Evolutionary conservation across 2,113 vertebrate genomes (phyloP).

Genomic region (Colaptes auratus): DNA sequence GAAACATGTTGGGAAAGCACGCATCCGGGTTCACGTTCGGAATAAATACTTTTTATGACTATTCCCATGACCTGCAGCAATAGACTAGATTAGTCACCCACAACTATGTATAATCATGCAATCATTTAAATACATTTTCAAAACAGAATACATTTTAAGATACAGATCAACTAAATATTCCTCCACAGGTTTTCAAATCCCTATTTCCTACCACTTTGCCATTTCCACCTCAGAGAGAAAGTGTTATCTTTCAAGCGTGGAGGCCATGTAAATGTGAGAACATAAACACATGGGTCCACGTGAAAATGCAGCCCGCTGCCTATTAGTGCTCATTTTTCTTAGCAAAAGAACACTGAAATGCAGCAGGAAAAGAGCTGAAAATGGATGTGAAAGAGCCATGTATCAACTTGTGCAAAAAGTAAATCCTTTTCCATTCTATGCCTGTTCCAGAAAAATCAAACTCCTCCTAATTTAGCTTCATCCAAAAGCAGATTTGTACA

Average conservation of each 20-base stretch:
- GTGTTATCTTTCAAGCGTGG: neutral
- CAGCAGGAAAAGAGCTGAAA: neutral
- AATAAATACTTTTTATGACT: conserved; percentile 66
- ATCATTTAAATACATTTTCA: conserved; percentile 59
- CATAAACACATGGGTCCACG: neutral
- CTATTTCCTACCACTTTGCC: conserved; percentile 7
- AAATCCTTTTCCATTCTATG: neutral
- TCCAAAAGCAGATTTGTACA: neutral
- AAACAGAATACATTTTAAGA: neutral
- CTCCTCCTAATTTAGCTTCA: neutral
- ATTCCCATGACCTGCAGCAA: conserved; percentile 70
- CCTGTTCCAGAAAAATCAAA: neutral
- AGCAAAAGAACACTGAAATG: neutral
- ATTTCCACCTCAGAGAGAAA: neutral
- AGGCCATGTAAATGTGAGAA: neutral
- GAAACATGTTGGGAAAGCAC: conserved; percentile 6
- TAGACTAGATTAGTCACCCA: conserved; percentile 61
- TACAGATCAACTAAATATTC: conserved; percentile 41
- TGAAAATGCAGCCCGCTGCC: neutral
- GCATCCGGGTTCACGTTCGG: conserved; percentile 55
- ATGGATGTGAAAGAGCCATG: neutral
- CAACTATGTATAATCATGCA: conserved; percentile 53
- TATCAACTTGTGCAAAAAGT: neutral
- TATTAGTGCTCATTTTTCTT: neutral
- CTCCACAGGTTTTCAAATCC: neutral